Evolutionary conservation across 2,888 invertebrate species (phyloP).

Genomic region (Pammene aurita): DNA sequence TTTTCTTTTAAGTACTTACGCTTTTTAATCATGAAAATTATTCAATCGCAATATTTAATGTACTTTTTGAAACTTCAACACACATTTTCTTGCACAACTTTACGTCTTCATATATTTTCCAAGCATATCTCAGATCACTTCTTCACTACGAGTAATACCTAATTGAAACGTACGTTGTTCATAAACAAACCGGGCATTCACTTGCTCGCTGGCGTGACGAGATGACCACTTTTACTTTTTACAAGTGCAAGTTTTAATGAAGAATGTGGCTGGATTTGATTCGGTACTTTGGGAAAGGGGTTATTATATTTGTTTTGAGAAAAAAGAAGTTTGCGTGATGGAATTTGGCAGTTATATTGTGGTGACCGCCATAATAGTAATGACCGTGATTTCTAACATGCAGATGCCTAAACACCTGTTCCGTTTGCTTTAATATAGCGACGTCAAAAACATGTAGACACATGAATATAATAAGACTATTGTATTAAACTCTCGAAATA

Average conservation of each 20-base stretch:
- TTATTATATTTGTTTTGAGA: slow-evolving; percentile 2
- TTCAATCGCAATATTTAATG: not conserved
- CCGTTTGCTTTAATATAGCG: not conserved
- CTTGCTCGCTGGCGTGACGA: slow-evolving; percentile 34
- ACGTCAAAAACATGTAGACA: too few relatives aligned
- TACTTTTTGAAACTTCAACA: too few relatives aligned
- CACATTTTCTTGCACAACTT: not conserved
- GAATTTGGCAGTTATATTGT: not conserved
- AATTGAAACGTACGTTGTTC: not conserved
- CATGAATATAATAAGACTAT: too few relatives aligned
- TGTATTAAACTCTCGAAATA: too few relatives aligned
- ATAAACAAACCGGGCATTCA: slow-evolving; percentile 33
- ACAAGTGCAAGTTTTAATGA: slow-evolving; percentile 25
- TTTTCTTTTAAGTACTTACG: too few relatives aligned
- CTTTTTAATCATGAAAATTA: not conserved
- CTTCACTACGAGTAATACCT: not conserved
- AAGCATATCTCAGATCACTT: slow-evolving; percentile 9
- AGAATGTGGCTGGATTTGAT: slow-evolving; percentile 6
- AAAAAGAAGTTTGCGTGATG: slow-evolving; percentile 1
- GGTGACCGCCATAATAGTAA: slow-evolving; percentile 1
- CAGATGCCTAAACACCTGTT: slow-evolving; percentile 11
- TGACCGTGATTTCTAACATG: not conserved
- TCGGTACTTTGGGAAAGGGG: slow-evolving; percentile 1
- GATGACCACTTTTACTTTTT: slow-evolving; percentile 39
- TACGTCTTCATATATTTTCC: slow-evolving; percentile 9